Base-by-base conservation (phyloP, 1,140 invertebrate species). In the Hermatobates lingyangjiaoensis region DNA sequence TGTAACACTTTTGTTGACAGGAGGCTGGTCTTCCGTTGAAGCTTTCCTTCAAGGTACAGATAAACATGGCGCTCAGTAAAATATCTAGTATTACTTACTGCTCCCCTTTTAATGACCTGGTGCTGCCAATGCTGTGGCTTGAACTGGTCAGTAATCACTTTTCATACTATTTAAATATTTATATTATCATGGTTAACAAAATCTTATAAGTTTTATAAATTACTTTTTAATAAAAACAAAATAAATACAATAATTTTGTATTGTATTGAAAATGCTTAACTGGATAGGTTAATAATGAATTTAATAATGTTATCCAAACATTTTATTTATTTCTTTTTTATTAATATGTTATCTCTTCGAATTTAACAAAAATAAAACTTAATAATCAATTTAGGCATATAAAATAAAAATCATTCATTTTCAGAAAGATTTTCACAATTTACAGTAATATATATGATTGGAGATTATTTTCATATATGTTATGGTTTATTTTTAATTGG, bases 71-170 rank as follows among this genome's bases (percentile, higher is more conserved):
- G 1, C 63, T 85, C 0, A 74, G 74, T 28, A 73, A 83, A 61
- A 66, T 87, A 2, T 68, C 66, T 1, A 59, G 60, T 7, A 81
- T 83, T 52, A 70, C 70, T 0, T 68, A 77, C 49, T 69, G 73
- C 0, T 72, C 72, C 3, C 66, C 62, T 56, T 86, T 87, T 55
- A 68, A 74, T 18, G 66, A 85, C 58, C 66, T 83, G 54, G 73
- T 80, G 0, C 59, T 85, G 1, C 84, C 84, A 0, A 63, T 87
- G 56, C 65, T 87, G 1, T 87, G 83, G 83, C 83, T 82, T 56
- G 83, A 87, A 72, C 83, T 85, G 60, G 83, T 87, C 74, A 80
- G 81, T 77, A 56, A 27, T 38, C n/a, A n/a, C n/a, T n/a, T n/a
- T 51, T 25, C 27, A 21, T 23, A 3, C 20, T 25, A 18, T 10